Evolutionary conservation across 2,113 vertebrate genomes (phyloP), one percentile per base, ranked within the genome.

Genomic region (Coptodon rendalli): DNA sequence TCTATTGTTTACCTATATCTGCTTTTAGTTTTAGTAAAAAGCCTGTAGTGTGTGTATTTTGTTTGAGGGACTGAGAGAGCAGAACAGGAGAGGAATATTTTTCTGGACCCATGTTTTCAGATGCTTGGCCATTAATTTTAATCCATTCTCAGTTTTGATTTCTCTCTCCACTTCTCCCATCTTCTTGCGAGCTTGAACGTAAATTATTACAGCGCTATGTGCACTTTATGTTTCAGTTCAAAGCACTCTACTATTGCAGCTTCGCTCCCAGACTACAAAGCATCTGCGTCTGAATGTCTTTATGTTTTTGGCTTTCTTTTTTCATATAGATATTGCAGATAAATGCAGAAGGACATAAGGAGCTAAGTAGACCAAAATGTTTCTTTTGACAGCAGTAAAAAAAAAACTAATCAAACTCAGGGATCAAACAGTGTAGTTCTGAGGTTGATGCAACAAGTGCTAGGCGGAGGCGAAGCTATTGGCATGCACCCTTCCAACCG

Each of bases 401-500:
- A 78, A 56, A 29, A 73, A 73, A 36, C 4, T 78, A 90, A 94
- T 92, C 90, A 90, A 80, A 90, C 71, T 82, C 48, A 22, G 40
- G 90, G 88, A 93, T 95, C 92, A 94, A 91, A 92, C 91, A 53
- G 86, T 81, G 36, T 81, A 89, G 59, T 91, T 84, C 40, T 59
- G 63, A 76, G 89, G 92, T 95, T 95, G 95, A 96, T 22, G 95
- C 94, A 95, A 96, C 94, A 94, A 84, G 91, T 89, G 84, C 73
- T 40, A 89, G 66, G 85, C 22, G 10, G 76, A 89, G 79, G 82
- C 66, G 93, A 94, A 87, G 83, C n/a, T 63, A 92, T 95, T 94
- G 86, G 87, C 89, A 93, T 95, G 91, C 95, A 92, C 45, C 86
- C 83, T 52, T 59, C 36, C 89, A 81, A 80, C 61, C 24, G 6